These are phyloP conservation scores for Thryonomys swinderianus DNA, from an alignment of 2,113 vertebrate genomes.

Conservation along the genomic window DNA sequence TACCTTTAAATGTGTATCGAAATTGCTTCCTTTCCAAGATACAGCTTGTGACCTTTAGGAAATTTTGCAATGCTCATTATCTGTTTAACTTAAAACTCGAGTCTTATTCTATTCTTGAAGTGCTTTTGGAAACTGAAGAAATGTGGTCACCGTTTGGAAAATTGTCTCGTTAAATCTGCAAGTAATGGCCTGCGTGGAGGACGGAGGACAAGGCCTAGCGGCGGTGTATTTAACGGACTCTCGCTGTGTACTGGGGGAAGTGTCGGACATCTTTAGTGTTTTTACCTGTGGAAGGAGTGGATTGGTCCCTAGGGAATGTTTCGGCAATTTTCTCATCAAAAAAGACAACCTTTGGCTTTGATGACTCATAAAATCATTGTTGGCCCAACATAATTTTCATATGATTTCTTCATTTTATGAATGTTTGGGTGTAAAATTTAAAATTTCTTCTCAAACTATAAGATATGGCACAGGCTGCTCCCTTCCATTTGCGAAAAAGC, in stretches of 20 bases:
- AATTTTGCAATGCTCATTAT: background rate
- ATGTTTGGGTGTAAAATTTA: background rate
- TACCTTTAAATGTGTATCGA: background rate
- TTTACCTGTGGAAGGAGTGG: no score
- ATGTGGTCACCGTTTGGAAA: background rate
- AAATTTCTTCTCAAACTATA: background rate
- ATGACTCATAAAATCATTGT: background rate
- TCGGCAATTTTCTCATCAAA: background rate
- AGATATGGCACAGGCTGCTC: background rate
- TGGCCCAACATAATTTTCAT: background rate
- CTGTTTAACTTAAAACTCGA: background rate
- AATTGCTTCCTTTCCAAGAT: background rate
- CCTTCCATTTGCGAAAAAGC: background rate
- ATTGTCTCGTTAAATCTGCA: background rate
- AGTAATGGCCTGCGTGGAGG: background rate
- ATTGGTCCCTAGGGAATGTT: background rate
- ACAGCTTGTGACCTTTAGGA: constrained; percentile 9
- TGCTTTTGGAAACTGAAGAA: background rate
- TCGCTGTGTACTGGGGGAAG: background rate
- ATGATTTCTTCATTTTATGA: background rate
- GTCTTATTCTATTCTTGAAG: background rate
- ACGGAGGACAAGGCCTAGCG: fast-evolving
- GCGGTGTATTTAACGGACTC: background rate
- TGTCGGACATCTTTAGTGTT: background rate
- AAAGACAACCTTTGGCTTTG: fast-evolving